phyloP scores from a whole-genome alignment of 2,888 invertebrate species.

The Itoplectis maculator region DNA sequence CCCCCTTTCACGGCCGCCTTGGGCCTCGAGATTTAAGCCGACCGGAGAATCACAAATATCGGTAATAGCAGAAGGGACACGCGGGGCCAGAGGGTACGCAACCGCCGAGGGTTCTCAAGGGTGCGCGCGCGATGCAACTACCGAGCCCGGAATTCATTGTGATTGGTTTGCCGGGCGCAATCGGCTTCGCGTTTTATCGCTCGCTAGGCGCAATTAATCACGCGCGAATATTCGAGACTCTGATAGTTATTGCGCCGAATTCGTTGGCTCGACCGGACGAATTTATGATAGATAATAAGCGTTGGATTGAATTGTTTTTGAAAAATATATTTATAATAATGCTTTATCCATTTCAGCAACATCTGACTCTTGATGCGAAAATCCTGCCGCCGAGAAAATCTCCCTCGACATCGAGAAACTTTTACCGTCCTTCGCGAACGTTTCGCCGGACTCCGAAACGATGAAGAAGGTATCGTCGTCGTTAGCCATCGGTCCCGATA shows the following conservation, averaged over 20 bases:
- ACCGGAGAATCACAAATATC: conserved; percentile 51
- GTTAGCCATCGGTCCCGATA: conserved; percentile 38
- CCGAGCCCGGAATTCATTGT: conserved; percentile 23
- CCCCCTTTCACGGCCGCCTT: conserved; percentile 23
- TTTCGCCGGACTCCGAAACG: not conserved
- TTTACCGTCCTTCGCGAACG: not conserved
- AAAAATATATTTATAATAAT: not conserved
- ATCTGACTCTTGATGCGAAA: not conserved
- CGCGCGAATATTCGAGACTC: not conserved
- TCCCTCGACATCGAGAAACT: not conserved
- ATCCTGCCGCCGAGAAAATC: not conserved
- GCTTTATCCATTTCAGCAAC: not conserved
- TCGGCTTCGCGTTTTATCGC: conserved; percentile 12
- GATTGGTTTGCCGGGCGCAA: conserved; percentile 9
- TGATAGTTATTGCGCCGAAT: not conserved
- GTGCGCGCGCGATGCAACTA: not conserved
- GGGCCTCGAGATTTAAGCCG: conserved; percentile 55
- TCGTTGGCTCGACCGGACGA: not conserved
- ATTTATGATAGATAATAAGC: too few relatives aligned
- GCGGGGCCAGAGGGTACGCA: conserved; percentile 12
- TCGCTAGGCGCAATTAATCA: not conserved
- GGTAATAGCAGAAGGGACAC: conserved; percentile 34
- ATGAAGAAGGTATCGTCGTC: conserved; percentile 29
- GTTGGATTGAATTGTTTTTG: not conserved
- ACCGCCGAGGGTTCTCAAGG: not conserved